Evolutionary conservation across 2,888 invertebrate species (phyloP), one percentile per base, ranked within the genome.

Genomic region (Drosophila kambysellisi): DNA sequence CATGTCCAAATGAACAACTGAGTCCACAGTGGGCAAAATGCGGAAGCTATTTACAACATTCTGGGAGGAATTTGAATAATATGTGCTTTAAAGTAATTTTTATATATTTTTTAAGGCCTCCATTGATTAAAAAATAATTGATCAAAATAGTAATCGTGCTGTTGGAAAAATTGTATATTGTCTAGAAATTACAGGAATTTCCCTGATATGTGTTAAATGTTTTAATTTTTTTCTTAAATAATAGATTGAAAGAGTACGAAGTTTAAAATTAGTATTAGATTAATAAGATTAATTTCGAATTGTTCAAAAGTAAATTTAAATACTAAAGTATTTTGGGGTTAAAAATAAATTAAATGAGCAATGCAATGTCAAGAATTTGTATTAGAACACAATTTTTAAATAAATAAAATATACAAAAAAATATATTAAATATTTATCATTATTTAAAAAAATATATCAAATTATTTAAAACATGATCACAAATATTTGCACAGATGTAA

Each of bases 1-100:
- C 74, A 77, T 80, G 41, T 61, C 61, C 65, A 85, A 85, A 77
- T 79, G 78, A 74, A 67, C 82, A 84, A 77, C 80, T 74, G 66
- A 33, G 30, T 51, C 17, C 20, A 61, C 62, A 58, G 60, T 68
- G 68, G 57, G 33, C 15, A 3, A 64, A 60, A 50, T 39, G n/a
- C 9, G 6, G 29, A 1, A 46, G 4, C 7, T 15, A 6, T 7
- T 20, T 20, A 7, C 4, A 25, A 46, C 0, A 20, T 46, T 46
- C 1, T 3, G 0, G 7, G 4, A 15, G 2, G 1, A 7, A 20
- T 46, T 46, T 46, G 12, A 43, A 12, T 20, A 43, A 43, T 43
- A 43, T 20, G 17, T 17, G 17, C 4, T 39, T 9, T 39, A 2
- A 43, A 43, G 6, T 3, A 7, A 20, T 12, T 20, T 12, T 12